Evolutionary conservation across 2,888 invertebrate genomes (phyloP).

Genomic region (Ectropis crepuscularia): DNA sequence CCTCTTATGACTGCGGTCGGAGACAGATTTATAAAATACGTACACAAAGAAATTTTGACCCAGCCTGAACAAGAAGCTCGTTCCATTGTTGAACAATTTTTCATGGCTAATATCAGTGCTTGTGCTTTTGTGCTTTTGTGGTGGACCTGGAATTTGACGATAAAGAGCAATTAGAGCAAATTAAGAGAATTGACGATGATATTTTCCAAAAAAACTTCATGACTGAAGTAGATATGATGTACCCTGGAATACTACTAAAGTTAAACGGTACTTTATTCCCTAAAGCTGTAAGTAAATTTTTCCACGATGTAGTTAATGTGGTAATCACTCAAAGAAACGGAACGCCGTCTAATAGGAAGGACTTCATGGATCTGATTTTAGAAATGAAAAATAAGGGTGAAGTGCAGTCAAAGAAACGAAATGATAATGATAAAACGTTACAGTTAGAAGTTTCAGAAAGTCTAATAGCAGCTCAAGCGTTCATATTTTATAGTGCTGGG

Average conservation of each 20-base stretch:
- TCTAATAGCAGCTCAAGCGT: conserved; percentile 1
- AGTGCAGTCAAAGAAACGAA: background rate
- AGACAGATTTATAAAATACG: background rate
- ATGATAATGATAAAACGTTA: background rate
- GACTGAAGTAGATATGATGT: background rate
- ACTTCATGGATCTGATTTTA: conserved; percentile 1
- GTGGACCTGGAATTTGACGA: background rate
- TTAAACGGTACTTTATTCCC: background rate
- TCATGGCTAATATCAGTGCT: background rate
- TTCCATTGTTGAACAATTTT: background rate
- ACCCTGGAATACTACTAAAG: background rate
- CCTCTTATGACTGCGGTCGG: background rate
- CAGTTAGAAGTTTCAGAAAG: conserved; percentile 1
- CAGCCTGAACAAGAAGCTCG: background rate
- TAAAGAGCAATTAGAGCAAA: background rate
- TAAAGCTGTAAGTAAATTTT: background rate
- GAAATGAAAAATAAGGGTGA: conserved; percentile 1
- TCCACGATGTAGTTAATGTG: background rate
- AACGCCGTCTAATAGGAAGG: background rate
- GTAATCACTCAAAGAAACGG: background rate
- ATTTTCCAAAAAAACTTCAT: background rate
- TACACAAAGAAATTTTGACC: background rate
- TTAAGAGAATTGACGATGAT: background rate
- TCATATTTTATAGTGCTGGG: background rate
- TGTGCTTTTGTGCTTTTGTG: background rate